These are phyloP conservation scores for Bombus superbus DNA, from an alignment of 1,140 invertebrate species.

Conservation along the genomic window DNA sequence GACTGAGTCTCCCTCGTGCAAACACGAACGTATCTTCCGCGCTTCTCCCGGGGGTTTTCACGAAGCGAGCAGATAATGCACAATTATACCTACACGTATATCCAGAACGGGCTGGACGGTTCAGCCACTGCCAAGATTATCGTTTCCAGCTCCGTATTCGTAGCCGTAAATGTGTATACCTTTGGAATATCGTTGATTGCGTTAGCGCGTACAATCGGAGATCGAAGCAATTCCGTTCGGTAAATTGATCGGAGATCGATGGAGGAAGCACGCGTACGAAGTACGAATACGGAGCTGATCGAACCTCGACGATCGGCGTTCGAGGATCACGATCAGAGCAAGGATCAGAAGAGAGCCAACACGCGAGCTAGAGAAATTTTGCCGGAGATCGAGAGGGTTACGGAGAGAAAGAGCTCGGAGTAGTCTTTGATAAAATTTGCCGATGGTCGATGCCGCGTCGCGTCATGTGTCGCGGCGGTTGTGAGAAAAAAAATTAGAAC, in stretches of 20 bases:
- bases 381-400: constrained; percentile 45
- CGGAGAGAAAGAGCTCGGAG: constrained; percentile 39
- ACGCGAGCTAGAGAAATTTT: constrained; percentile 40
- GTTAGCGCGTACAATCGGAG: background rate
- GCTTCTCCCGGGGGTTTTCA: constrained; percentile 34
- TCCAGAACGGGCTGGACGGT: constrained; percentile 83
- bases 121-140: constrained; percentile 77
- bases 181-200: background rate
- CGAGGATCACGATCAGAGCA: constrained; percentile 63
- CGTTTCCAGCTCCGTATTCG: constrained; percentile 56
- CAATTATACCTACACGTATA: constrained; percentile 73
- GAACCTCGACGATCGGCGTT: constrained; percentile 39
- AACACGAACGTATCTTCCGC: background rate
- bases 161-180: constrained; percentile 2
- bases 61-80: constrained; percentile 59
- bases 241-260: background rate
- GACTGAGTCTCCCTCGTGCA: background rate
- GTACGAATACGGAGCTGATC: constrained; percentile 50
- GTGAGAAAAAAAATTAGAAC: background rate
- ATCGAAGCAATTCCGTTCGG: background rate
- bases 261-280: background rate
- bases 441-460: background rate
- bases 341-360: constrained; percentile 72
- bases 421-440: constrained; percentile 11
- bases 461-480: background rate